phyloP scores from a whole-genome alignment of 2,888 invertebrate genomes.

The Orchesella flavescens region DNA sequence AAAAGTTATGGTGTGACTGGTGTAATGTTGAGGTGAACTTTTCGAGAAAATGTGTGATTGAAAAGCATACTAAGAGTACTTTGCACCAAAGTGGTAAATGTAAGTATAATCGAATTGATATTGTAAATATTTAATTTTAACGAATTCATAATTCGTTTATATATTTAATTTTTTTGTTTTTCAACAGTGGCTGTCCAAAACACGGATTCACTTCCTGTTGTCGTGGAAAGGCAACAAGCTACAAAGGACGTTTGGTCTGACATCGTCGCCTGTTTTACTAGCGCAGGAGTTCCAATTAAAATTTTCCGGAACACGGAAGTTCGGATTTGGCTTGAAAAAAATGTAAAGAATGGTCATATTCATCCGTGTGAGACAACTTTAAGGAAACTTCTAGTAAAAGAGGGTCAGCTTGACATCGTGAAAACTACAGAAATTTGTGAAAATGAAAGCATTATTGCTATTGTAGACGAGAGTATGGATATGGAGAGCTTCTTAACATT shows the following conservation, averaged over 20 bases:
- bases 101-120: too few relatives aligned
- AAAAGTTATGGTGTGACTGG: too few relatives aligned
- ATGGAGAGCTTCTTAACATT: slow-evolving; percentile 9
- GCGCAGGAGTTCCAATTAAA: background rate
- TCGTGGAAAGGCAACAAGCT: background rate
- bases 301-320: background rate
- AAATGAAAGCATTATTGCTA: background rate
- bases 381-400: background rate
- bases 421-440: background rate
- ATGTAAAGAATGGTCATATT: background rate
- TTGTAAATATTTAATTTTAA: too few relatives aligned
- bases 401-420: background rate
- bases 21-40: too few relatives aligned
- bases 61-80: too few relatives aligned
- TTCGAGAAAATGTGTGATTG: too few relatives aligned
- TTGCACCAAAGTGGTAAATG: too few relatives aligned
- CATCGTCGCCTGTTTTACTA: background rate
- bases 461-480: slow-evolving; percentile 12
- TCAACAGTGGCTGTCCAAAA: too few relatives aligned
- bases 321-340: background rate
- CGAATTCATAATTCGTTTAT: too few relatives aligned
- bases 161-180: too few relatives aligned
- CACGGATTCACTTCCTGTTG: too few relatives aligned
- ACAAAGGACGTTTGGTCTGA: background rate
- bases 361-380: slow-evolving; percentile 3